phyloP scores from a whole-genome alignment of 2,113 vertebrate species.

The Polypterus bichir region DNA sequence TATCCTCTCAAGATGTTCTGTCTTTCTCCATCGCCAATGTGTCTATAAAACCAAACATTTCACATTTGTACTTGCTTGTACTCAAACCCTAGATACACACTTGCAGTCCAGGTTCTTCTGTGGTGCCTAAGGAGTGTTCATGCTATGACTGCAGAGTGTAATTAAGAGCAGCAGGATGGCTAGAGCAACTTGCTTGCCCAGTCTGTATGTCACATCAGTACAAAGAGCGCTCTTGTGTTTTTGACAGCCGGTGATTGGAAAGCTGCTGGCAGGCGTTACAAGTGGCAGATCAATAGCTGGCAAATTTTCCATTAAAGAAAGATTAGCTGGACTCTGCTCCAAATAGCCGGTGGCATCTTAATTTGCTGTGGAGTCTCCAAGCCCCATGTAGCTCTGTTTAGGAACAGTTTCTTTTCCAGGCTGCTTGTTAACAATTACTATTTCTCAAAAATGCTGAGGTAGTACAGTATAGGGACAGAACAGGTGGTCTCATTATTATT shows the following conservation, averaged over 20 bases:
- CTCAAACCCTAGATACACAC: slow-evolving; percentile 26
- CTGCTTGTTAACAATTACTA: slow-evolving; percentile 77
- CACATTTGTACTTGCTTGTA: slow-evolving; percentile 17
- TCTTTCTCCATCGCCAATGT: too few relatives aligned
- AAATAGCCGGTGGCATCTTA: slow-evolving; percentile 80
- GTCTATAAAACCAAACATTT: background rate
- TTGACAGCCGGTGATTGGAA: slow-evolving; percentile 91
- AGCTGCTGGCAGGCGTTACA: slow-evolving; percentile 80
- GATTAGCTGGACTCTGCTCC: slow-evolving; percentile 77
- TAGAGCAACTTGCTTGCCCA: slow-evolving; percentile 23
- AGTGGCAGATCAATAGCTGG: slow-evolving; percentile 91
- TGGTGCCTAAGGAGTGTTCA: slow-evolving; percentile 26
- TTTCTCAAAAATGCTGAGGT: slow-evolving; percentile 67
- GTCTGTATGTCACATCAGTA: slow-evolving; percentile 49
- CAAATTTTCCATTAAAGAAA: slow-evolving; percentile 97
- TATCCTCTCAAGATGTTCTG: too few relatives aligned
- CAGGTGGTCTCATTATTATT: background rate
- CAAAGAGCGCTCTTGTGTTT: slow-evolving; percentile 67
- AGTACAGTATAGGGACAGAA: slow-evolving; percentile 41
- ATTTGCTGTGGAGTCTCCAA: slow-evolving; percentile 53
- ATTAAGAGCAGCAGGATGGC: slow-evolving; percentile 37
- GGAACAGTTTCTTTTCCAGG: slow-evolving; percentile 61
- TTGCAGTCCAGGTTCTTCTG: slow-evolving; percentile 19
- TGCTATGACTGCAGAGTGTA: slow-evolving; percentile 34
- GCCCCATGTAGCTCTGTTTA: slow-evolving; percentile 39